phyloP scores from a whole-genome alignment of 2,888 invertebrate species.

The Koerneria pararmatus region DNA sequence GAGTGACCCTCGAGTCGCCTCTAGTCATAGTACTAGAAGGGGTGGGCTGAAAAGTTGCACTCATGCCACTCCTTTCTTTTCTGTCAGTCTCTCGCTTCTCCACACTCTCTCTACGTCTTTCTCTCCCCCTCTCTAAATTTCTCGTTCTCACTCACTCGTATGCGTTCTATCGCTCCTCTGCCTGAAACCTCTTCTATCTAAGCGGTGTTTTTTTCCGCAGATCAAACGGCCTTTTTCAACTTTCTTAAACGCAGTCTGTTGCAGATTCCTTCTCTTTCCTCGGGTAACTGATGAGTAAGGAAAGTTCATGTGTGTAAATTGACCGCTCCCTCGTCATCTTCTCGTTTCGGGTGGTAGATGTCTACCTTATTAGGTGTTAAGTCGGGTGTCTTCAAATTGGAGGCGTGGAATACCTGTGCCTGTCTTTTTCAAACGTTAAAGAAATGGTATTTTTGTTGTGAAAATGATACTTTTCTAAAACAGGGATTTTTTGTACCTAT shows the following conservation, averaged over 20 bases:
- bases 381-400: no score
- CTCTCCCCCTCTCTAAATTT: background rate
- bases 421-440: no score
- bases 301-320: no score
- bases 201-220: background rate
- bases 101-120: background rate
- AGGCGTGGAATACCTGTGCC: no score
- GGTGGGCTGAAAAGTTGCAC: background rate
- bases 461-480: no score
- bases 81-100: background rate
- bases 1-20: background rate
- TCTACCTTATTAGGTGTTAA: background rate
- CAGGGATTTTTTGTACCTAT: no score
- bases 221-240: background rate
- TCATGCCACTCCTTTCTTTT: background rate
- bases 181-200: background rate
- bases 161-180: background rate
- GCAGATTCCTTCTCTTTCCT: background rate
- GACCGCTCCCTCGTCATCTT: no score
- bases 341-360: no score
- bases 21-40: constrained; percentile 3
- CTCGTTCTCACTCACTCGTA: background rate
- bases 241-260: background rate
- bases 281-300: no score
- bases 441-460: no score